phyloP scores from a whole-genome alignment of 1,140 invertebrate genomes.

The Drosophila grimshawi region DNA sequence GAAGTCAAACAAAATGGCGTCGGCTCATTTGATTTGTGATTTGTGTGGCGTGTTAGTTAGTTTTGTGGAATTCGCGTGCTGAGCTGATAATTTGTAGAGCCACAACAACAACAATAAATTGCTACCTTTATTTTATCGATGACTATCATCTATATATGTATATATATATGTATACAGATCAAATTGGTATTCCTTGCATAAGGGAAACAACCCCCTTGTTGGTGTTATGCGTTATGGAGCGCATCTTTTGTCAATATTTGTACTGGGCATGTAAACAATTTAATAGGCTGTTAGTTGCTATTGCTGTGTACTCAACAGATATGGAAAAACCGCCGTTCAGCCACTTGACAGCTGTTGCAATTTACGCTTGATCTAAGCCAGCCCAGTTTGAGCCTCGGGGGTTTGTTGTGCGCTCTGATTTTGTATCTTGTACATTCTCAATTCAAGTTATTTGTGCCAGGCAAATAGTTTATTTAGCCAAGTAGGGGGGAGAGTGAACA shows the following conservation, averaged over 20 bases:
- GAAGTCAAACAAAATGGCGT: conserved; percentile 75
- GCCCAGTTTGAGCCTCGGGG: conserved; percentile 47
- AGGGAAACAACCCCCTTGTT: conserved; percentile 24
- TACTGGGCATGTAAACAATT: conserved; percentile 76
- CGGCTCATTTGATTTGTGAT: conserved; percentile 43
- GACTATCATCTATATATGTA: conserved; percentile 8
- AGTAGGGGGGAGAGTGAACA: background rate
- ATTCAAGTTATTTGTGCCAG: conserved; percentile 49
- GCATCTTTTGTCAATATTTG: conserved; percentile 80
- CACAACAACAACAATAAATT: conserved; percentile 64
- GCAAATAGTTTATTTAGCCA: conserved; percentile 70
- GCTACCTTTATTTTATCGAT: conserved; percentile 51
- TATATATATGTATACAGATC: background rate
- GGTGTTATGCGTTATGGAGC: conserved; percentile 11
- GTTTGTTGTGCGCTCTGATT: conserved; percentile 46
- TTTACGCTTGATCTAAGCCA: conserved; percentile 72
- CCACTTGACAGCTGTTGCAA: conserved; percentile 81
- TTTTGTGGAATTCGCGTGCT: conserved; percentile 43
- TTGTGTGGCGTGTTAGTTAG: conserved; percentile 49
- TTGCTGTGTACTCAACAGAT: conserved; percentile 47
- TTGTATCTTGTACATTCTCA: conserved; percentile 65
- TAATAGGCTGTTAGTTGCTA: conserved; percentile 74
- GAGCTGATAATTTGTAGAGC: conserved; percentile 76
- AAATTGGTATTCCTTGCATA: background rate
- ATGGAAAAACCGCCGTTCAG: conserved; percentile 59